Conservation (phyloP, 64 coral and sea anemone genomes). For the Pachyseris speciosa region DNA sequence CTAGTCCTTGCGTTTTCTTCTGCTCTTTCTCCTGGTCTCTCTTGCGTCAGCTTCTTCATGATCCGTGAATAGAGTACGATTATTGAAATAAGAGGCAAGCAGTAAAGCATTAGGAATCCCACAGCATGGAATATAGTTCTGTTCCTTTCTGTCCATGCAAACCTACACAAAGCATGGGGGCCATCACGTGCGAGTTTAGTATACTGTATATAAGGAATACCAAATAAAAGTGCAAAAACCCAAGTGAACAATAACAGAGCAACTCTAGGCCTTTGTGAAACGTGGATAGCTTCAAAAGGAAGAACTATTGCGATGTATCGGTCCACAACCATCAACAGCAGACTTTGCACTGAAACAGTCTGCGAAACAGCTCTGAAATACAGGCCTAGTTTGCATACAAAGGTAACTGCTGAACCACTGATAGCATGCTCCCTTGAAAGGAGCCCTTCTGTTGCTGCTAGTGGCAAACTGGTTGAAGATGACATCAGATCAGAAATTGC, state of each 20-base stretch:
- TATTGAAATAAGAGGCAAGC: neutral
- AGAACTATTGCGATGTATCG: conserved; percentile 7
- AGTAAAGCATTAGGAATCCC: neutral
- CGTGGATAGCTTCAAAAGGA: neutral
- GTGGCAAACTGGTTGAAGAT: neutral
- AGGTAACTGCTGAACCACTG: neutral
- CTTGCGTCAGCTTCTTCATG: neutral
- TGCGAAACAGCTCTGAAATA: conserved; percentile 19
- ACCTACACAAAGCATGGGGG: neutral
- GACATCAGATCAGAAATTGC: neutral
- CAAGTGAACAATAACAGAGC: neutral
- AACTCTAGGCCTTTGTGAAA: neutral
- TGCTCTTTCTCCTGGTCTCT: neutral
- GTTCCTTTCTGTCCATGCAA: neutral
- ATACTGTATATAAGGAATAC: neutral
- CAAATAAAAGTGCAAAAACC: neutral
- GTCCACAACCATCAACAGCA: neutral
- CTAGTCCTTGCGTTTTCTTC: neutral
- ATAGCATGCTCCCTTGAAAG: neutral
- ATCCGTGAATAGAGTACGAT: neutral
- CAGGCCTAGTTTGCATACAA: neutral
- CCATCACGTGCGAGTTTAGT: neutral
- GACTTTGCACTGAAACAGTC: neutral
- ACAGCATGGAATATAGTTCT: neutral
- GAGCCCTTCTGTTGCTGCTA: neutral